Evolutionary conservation across 2,888 invertebrate genomes (phyloP), one percentile per base, ranked within the genome.

Genomic region (Meandrusa payeni): DNA sequence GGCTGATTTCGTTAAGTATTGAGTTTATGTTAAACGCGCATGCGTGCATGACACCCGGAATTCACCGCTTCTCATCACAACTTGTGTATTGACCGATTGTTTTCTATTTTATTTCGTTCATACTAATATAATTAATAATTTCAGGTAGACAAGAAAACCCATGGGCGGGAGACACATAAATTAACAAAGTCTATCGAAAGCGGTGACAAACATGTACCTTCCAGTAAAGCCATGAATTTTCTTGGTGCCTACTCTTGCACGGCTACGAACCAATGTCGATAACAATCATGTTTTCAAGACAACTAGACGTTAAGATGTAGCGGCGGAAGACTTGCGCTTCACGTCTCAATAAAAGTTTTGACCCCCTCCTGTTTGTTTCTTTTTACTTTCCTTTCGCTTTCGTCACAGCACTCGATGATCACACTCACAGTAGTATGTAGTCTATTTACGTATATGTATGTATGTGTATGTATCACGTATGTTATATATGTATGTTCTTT

Each of bases 81-180:
- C 61, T 64, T 58, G 62, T 59, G 76, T 74, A 77, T 52, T 64
- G 67, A 59, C 50, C 46, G 50, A 49, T 53, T 53, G 61, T 64
- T 62, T 68, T 69, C 69, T 64, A 67, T 72, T 74, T 63, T 59
- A 62, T 76, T 82, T 77, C 75, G 83, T 83, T 85, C 80, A 74
- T 83, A 87, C 87, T 87, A 88, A 88, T 87, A 71, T 77, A 82
- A 81, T 86, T 82, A 82, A 82, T 80, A 80, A 80, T 86, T 86
- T 87, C 87, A 86, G 87, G 86, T 85, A 78, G 76, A 76, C 81
- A 61, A 80, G 83, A 81, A 82, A 81, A 49, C 85, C 86, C 86
- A 69, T 72, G 86, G 82, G 76, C 85, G 85, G 86, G 83, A 78
- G 83, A 75, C 77, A 71, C 82, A 78, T 79, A 74, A 73, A 76